Base-by-base conservation (phyloP, 2,888 invertebrate genomes). In the Parnassius smintheus region DNA sequence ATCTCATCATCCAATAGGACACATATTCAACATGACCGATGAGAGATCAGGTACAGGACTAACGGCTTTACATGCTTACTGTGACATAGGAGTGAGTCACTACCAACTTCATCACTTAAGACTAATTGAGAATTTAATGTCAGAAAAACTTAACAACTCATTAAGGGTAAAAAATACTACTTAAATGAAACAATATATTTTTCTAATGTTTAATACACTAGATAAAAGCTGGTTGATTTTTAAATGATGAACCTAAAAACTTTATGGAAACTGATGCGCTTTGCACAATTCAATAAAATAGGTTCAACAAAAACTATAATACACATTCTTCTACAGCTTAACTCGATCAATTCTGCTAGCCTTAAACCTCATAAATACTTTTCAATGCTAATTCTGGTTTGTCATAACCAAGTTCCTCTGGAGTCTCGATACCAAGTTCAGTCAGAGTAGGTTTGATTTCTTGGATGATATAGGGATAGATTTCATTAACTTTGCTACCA, bases 341-440 rank as follows among this genome's bases (percentile, higher is more conserved):
- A 75, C 75, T 73, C 77, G 75, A 74, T 75, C 51, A 77, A 66
- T 70, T 73, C 64, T 66, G 67, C 54, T 72, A 72, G 74, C 73
- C 74, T 87, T 93, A 92, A 76, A 95, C 93, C 65, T 96, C 95
- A 78, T 94, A 95, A 63, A 96, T 95, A 76, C 93, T 94, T 75
- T 95, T 88, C 70, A 98, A 92, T 66, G 96, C 97, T 84, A 99
- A 91, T 91, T 99, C 99, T 64, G 99, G 99, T 89, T 98, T 96
- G 88, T 99, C 98, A 78, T 97, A 99, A 66, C 99, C 99, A 76
- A 99, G 93, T 82, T 99, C 98, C 85, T 99, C 99, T 0, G 96
- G 97, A 44, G 99, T 98, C 61, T 95, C 95, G 72, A 99, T 95
- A 55, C 99, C 99, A 65, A 99, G 92, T 90, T 99, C 98, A 51